Conservation (phyloP, 1,140 invertebrate genomes). For the Micrasema minimum region DNA sequence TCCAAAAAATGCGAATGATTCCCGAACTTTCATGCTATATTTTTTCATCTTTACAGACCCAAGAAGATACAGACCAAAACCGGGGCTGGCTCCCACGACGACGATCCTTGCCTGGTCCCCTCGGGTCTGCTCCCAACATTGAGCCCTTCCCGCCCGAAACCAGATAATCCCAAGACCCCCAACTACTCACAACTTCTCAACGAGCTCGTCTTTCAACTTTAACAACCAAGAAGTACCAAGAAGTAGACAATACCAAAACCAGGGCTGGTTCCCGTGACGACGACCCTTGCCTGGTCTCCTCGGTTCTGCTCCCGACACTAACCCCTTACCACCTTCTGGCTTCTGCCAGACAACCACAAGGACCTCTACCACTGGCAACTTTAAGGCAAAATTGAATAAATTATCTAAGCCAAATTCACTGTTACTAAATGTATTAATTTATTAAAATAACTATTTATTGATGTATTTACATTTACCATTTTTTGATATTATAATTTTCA, state of each 20-base stretch:
- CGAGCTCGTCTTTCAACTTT: slow-evolving; percentile 44
- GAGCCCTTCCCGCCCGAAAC: slow-evolving; percentile 27
- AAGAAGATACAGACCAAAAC: slow-evolving; percentile 38
- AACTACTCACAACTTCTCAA: slow-evolving; percentile 44
- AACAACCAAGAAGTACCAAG: neutral
- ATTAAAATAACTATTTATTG: too few species aligned
- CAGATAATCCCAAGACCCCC: slow-evolving; percentile 36
- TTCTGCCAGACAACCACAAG: slow-evolving; percentile 42
- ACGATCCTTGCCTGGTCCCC: slow-evolving; percentile 65
- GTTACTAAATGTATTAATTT: too few species aligned
- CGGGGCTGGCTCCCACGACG: slow-evolving; percentile 54
- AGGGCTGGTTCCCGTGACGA: slow-evolving; percentile 57
- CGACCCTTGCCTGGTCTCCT: slow-evolving; percentile 64
- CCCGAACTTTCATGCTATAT: too few species aligned
- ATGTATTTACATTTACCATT: too few species aligned
- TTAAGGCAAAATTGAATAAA: too few species aligned
- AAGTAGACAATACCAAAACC: too few species aligned
- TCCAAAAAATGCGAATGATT: too few species aligned
- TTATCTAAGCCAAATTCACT: too few species aligned
- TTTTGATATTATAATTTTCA: too few species aligned
- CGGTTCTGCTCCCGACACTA: slow-evolving; percentile 37
- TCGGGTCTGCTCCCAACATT: slow-evolving; percentile 37
- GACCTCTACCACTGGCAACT: slow-evolving; percentile 36
- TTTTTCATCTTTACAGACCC: slow-evolving; percentile 50
- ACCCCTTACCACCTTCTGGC: slow-evolving; percentile 16